Base-by-base conservation (phyloP, 2,113 vertebrate genomes). In the Megaleporinus macrocephalus region DNA sequence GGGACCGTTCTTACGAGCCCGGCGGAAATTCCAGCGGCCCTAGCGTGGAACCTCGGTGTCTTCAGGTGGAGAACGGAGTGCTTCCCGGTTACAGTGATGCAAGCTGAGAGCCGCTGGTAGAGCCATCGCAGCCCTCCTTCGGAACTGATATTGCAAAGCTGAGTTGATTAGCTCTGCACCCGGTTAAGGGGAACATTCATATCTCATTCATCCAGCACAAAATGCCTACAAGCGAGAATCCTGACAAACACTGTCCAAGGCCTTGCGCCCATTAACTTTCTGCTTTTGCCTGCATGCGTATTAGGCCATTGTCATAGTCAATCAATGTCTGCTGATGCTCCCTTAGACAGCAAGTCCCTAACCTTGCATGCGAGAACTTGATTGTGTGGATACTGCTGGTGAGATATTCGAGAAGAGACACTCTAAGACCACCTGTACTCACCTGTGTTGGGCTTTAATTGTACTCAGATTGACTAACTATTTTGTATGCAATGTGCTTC, bases 101-200 rank as follows among this genome's bases (percentile, higher is more conserved):
- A 24, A 30, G 12, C 36, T 13, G 44, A 78, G 47, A 59, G 69
- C 36, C 51, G 26, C 73, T 59, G 20, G 36, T 57, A 44, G 59
- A 80, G 62, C 63, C 29, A 44, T 59, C 29, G 5, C 20, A 69
- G 73, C 55, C 29, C 76, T 26, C 71, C 3, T 44, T 80, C 65
- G 11, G 61, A 86, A 53, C 36, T 29, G 65, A 65, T 73, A 59
- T 65, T 20, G 29, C 27, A 59, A 49, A 84, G 72, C 49, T 36
- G 29, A 62, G 65, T 53, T 80, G 49, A 84, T 82, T 79, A 82
- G 74, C 79, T 84, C 82, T 61, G 71, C 55, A 69, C 76, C 47
- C 9, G 12, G 59, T 79, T 69, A 69, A 69, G 36, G 53, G 26
- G 55, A 72, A 72, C 77, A 84, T 80, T 82, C 80, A 82, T 53